Base-by-base conservation (phyloP, 2,113 vertebrate genomes). In the Rana temporaria region DNA sequence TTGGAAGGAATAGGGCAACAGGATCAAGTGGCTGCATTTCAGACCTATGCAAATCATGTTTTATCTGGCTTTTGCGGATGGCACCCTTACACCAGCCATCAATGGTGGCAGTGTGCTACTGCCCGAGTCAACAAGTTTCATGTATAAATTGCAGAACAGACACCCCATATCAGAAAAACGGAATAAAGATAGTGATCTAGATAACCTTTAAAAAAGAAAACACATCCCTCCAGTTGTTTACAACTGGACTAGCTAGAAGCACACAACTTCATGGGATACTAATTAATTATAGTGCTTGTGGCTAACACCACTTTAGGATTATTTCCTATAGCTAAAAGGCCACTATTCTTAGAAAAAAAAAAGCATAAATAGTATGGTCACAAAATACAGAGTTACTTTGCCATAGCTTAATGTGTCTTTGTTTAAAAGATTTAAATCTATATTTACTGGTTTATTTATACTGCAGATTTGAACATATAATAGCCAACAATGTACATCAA, bases 21-120 rank as follows among this genome's bases (percentile, higher is more conserved):
- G 56, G 56, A 75, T 75, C 76, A 79, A 79, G 67, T 34, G 22
- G 22, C 34, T 62, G 32, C n/a, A 17, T 57, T 15, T 24, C 20
- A 65, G 56, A 32, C 72, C n/a, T 67, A 74, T 73, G 34, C 80
- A 74, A 62, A 72, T 65, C 7, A 55, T 81, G 70, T 82, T 74
- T 74, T n/a, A 55, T 42, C 70, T 82, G 80, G 80, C 80, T 52
- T 18, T 42, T 74, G 63, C 48, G 34, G 52, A 48, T 75, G 53
- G 70, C 8, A 57, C 20, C 26, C 5, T 11, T 26, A 59, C 56
- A 67, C 8, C 8, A 42, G 24, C 26, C 18, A 30, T 82, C 80
- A 82, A 74, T 82, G 70, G 17, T 66, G 42, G 48, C 16, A 55
- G 70, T 65, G 70, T 82, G 38, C n/a, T 19, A 66, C 62, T 74